A percentile compares a stretch with the other conserved stretches of the same genome.
Evolutionary conservation across 2,113 vertebrate species (phyloP).

Genomic region (Sinocyclocheilus maitianheensis): DNA sequence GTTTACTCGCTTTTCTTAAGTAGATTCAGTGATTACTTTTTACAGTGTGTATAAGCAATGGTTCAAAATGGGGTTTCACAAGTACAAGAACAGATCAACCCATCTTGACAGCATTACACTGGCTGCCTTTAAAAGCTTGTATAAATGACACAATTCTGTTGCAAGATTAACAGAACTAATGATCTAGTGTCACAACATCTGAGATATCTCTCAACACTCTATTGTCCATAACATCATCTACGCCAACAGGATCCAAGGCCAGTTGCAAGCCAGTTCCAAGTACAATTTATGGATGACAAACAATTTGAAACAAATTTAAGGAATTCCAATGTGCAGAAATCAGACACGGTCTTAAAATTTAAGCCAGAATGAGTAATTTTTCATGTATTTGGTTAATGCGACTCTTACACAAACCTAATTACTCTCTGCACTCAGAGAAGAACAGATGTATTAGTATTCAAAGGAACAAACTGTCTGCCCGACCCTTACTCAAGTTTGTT

Average conservation of each 20-base stretch:
- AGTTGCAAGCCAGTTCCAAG: neutral
- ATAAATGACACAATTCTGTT: neutral
- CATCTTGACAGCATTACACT: neutral
- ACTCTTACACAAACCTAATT: neutral
- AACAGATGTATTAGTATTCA: conserved; percentile 9
- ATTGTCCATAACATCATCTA: neutral
- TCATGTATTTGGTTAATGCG: neutral
- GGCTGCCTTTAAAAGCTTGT: neutral
- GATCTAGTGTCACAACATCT: neutral
- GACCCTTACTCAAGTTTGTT: neutral
- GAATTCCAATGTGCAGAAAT: neutral
- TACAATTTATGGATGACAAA: neutral
- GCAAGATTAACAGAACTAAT: too few relatives aligned
- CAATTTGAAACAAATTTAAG: too few relatives aligned
- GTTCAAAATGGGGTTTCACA: neutral
- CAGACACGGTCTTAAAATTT: neutral
- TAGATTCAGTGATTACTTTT: too few relatives aligned
- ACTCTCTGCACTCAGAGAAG: neutral
- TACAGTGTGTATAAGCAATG: neutral
- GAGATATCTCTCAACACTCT: neutral
- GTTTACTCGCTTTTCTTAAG: too few relatives aligned
- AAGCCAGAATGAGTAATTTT: conserved; percentile 3
- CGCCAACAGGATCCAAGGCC: neutral
- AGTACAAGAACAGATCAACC: neutral
- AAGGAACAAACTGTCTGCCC: neutral